phyloP scores from a whole-genome alignment of 2,797 vertebrate species.

The Melanotaenia pygmaea region DNA sequence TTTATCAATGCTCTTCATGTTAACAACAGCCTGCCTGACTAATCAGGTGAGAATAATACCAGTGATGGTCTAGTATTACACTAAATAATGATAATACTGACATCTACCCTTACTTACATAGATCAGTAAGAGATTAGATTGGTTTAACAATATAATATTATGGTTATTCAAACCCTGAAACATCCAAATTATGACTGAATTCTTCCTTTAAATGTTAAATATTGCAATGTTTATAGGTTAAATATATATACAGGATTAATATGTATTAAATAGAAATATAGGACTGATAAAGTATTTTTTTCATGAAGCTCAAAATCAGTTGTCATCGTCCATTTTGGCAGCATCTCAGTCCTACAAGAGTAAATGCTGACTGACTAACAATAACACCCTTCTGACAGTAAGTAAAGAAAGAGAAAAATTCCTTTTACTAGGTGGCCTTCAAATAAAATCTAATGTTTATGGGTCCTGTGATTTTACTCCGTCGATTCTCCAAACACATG shows the following conservation, averaged over 20 bases:
- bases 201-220: neutral
- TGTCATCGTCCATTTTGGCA: neutral
- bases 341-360: neutral
- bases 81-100: slow-evolving; percentile 36
- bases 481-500: too few species aligned
- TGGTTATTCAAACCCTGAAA: neutral
- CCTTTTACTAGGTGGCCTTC: too few species aligned
- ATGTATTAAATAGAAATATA: too few species aligned
- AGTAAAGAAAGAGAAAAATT: too few species aligned
- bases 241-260: too few species aligned
- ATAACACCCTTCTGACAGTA: too few species aligned
- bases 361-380: neutral
- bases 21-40: slow-evolving; percentile 64
- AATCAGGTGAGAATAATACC: slow-evolving; percentile 68
- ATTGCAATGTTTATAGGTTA: neutral
- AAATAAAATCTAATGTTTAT: too few species aligned
- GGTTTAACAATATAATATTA: neutral
- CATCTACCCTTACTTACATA: slow-evolving; percentile 33
- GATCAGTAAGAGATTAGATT: slow-evolving; percentile 12
- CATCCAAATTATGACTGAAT: neutral
- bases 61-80: slow-evolving; percentile 35
- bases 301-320: neutral
- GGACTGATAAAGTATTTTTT: neutral
- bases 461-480: too few species aligned
- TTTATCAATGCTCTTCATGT: slow-evolving; percentile 62